These are phyloP conservation scores for Ctenomys sociabilis DNA, from an alignment of 2,113 vertebrate species.

Conservation along the genomic window DNA sequence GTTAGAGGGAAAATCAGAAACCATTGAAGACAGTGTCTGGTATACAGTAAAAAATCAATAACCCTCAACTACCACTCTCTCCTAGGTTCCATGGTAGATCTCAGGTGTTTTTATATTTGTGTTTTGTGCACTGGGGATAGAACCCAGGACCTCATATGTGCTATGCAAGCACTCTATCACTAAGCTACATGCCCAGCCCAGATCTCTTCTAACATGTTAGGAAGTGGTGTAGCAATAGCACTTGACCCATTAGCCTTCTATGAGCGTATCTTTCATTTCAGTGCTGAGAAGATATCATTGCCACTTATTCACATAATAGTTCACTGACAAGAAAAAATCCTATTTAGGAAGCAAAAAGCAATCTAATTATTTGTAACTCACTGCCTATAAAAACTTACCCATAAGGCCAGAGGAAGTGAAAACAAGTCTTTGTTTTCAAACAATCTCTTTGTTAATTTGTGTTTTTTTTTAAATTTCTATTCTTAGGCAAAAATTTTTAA, in stretches of 20 bases:
- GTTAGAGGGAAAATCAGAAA: neutral
- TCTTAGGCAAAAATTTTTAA: slow-evolving; percentile 42
- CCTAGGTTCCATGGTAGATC: neutral
- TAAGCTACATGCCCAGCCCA: neutral
- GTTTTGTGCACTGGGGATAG: neutral
- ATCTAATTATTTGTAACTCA: neutral
- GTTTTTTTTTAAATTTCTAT: neutral
- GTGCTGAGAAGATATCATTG: neutral
- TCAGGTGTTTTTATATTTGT: neutral
- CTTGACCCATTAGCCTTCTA: neutral
- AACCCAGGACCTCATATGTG: neutral
- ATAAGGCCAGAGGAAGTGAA: neutral
- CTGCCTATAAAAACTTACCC: slow-evolving; percentile 1
- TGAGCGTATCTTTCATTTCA: neutral
- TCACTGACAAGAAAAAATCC: neutral
- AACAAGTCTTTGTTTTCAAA: slow-evolving; percentile 31
- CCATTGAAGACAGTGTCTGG: neutral
- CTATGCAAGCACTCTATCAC: neutral
- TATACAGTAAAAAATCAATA: neutral
- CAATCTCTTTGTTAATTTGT: neutral
- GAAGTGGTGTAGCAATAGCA: neutral
- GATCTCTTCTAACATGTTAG: neutral
- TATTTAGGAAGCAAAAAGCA: neutral
- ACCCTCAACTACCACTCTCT: neutral
- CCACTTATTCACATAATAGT: neutral